Evolutionary conservation across 2,888 invertebrate species (phyloP).

Genomic region (Mystacides longicornis): DNA sequence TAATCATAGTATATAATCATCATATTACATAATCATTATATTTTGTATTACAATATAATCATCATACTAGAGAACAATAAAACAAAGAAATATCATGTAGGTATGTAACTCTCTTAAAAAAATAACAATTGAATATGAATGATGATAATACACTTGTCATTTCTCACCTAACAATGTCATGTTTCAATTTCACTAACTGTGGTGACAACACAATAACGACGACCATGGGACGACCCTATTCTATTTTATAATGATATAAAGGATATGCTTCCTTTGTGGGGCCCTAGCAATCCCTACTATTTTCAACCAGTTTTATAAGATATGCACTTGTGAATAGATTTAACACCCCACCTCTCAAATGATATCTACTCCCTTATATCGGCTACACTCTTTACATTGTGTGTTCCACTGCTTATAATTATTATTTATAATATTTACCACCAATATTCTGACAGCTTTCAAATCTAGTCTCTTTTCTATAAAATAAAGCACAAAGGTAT

Average conservation of each 20-base stretch:
- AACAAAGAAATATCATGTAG: neutral
- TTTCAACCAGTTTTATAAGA: neutral
- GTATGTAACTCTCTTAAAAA: neutral
- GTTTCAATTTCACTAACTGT: too few species aligned
- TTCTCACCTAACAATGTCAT: too few species aligned
- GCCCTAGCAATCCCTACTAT: neutral
- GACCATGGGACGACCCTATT: neutral
- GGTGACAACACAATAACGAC: too few species aligned
- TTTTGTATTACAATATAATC: neutral
- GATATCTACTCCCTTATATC: neutral
- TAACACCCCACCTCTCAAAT: neutral
- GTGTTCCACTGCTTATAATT: too few species aligned
- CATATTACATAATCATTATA: neutral
- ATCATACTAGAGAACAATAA: neutral
- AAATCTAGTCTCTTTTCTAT: too few species aligned
- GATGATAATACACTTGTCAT: too few species aligned
- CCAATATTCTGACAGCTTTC: too few species aligned
- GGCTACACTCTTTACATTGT: neutral
- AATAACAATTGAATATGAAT: too few species aligned
- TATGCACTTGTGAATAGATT: neutral
- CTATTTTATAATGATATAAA: neutral
- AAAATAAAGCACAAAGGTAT: too few species aligned
- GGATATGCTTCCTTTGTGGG: neutral
- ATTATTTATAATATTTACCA: too few species aligned
- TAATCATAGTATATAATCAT: neutral